Percentiles rank a stretch among this genome's conserved stretches.
These are phyloP conservation scores for Atta cephalotes DNA, from an alignment of 1,140 invertebrate species.

Conservation along the genomic window DNA sequence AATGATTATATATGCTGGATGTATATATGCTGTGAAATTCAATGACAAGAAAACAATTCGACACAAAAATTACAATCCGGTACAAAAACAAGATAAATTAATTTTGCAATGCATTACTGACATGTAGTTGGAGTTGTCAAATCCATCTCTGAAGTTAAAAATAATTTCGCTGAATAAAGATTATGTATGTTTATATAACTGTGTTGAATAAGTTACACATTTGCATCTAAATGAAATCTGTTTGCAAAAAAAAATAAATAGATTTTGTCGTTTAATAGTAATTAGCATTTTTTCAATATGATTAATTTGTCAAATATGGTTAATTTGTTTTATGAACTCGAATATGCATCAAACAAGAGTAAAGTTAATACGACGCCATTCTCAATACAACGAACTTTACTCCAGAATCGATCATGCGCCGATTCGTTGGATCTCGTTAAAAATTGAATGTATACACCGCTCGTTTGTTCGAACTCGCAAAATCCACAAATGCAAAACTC, in stretches of 20 bases:
- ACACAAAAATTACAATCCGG: not conserved
- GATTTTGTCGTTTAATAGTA: not conserved
- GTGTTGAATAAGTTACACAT: not conserved
- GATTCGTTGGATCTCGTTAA: slow-evolving; percentile 40
- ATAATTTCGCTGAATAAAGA: slow-evolving; percentile 1
- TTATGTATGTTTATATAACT: too few species aligned
- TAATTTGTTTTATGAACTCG: not conserved
- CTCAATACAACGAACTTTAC: slow-evolving; percentile 21
- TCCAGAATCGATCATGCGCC: not conserved
- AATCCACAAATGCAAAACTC: slow-evolving; percentile 33
- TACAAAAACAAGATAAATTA: not conserved
- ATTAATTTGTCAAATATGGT: not conserved
- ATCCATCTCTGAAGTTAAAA: not conserved
- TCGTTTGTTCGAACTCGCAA: slow-evolving; percentile 3
- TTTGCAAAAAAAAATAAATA: slow-evolving; percentile 9
- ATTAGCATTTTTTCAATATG: not conserved
- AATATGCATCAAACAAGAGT: slow-evolving; percentile 17
- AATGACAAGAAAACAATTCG: not conserved
- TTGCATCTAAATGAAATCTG: not conserved
- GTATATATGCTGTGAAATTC: not conserved
- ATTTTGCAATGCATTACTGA: not conserved
- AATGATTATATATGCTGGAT: not conserved
- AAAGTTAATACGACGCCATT: slow-evolving; percentile 30
- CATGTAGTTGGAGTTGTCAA: not conserved
- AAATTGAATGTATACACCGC: slow-evolving; percentile 25